Conservation (phyloP, 2,113 vertebrate genomes). For the Prunella fulvescens region DNA sequence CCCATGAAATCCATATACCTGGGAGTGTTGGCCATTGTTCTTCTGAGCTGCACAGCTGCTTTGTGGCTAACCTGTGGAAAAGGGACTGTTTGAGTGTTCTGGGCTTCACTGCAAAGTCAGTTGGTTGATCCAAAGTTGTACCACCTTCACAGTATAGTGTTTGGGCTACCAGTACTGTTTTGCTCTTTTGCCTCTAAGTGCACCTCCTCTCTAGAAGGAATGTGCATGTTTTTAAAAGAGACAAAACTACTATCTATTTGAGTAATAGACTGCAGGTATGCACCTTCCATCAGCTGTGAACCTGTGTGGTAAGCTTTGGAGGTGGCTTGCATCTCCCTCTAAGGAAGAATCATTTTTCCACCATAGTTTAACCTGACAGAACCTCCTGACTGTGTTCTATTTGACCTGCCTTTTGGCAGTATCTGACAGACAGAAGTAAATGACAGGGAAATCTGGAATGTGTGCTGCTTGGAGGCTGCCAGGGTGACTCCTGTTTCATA, state of each 20-base stretch:
- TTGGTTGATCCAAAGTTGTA: background rate
- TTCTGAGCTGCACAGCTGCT: background rate
- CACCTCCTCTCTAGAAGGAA: background rate
- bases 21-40: background rate
- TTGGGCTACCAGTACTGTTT: background rate
- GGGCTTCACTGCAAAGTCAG: background rate
- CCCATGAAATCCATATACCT: rapidly evolving
- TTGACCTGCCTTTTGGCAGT: background rate
- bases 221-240: background rate
- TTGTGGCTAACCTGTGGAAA: background rate
- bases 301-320: background rate
- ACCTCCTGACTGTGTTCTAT: background rate
- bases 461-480: background rate
- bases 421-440: background rate
- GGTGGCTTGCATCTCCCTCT: background rate
- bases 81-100: background rate
- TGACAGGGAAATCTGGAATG: background rate
- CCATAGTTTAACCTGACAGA: background rate
- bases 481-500: background rate
- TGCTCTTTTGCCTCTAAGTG: background rate
- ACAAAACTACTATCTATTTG: background rate
- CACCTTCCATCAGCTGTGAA: background rate
- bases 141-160: background rate
- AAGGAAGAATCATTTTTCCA: background rate
- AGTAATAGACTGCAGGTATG: background rate